Base-by-base conservation (phyloP, 2,113 vertebrate genomes). In the Limanda limanda region DNA sequence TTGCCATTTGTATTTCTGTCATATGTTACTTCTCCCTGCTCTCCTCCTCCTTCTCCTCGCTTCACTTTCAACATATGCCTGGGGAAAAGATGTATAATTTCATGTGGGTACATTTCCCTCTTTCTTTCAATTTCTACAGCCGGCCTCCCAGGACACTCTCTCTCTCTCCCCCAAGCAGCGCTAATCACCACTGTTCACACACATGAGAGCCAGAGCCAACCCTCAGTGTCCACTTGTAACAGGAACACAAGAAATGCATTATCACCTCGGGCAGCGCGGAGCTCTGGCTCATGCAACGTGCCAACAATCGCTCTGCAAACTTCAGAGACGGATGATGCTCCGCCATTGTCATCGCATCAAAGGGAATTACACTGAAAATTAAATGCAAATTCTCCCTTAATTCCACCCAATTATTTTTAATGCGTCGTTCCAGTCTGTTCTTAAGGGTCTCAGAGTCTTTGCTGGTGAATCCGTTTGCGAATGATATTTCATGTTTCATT, bases 201-300 rank as follows among this genome's bases (percentile, higher is more conserved):
- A 57, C 84, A 84, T 4, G n/a, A 75, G 71, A 64, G 72, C 21
- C 66, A 78, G 76, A 71, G 81, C 70, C 9, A 35, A 72, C 77
- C 82, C 88, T 85, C 52, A 0, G 83, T 81, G 89, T 87, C 87
- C 86, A 89, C 88, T 82, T 71, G 57, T 76, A 83, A 86, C 81
- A 74, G 76, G 85, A 91, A 93, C 92, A 92, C 82, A 83, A 84
- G 85, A 93, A 93, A 83, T 88, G 90, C 92, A 92, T 93, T 92
- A 90, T 84, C 90, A 81, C 88, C 78, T 85, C 60, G 0, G 68
- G 85, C 69, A 81, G 82, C 0, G 35, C 11, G 78, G 85, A 61
- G 52, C 61, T 65, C 65, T 48, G 23, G 66, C 66, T 58, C 79
- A 79, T 51, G 69, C 60, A 54, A 72, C 27, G 18, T 71, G 70